Conservation (phyloP, 2,888 invertebrate genomes). For the Drosophila quinaria region DNA sequence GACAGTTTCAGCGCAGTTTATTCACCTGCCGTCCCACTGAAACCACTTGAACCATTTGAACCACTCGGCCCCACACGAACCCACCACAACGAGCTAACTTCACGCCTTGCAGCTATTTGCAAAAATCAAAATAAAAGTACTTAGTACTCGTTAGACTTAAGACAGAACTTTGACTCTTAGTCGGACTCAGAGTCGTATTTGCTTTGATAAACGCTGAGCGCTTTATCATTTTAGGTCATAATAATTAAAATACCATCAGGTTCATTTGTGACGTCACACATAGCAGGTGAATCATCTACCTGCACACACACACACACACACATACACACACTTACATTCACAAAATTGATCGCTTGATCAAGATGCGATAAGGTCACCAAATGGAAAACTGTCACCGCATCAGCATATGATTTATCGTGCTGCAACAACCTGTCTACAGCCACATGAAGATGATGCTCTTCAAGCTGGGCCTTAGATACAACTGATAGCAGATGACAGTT, state of each 20-base stretch:
- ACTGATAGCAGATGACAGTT: constrained; percentile 20
- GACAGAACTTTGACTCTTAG: not conserved
- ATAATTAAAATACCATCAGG: constrained; percentile 84
- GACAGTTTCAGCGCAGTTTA: constrained; percentile 83
- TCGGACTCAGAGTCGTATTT: constrained; percentile 28
- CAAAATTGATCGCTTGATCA: constrained; percentile 51
- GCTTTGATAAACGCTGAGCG: constrained; percentile 58
- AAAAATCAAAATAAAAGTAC: constrained; percentile 42
- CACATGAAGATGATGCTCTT: constrained; percentile 7
- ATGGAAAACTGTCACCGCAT: constrained; percentile 56
- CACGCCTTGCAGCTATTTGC: constrained; percentile 84
- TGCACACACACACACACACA: constrained; percentile 23
- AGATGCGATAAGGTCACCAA: constrained; percentile 45
- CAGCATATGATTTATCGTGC: constrained; percentile 55
- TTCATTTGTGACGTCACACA: constrained; percentile 49
- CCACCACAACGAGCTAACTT: constrained; percentile 65
- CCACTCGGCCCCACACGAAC: constrained; percentile 30
- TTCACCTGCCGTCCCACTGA: constrained; percentile 77
- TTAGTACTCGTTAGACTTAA: not conserved
- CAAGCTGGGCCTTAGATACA: constrained; percentile 35
- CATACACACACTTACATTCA: no score
- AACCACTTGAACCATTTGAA: constrained; percentile 2
- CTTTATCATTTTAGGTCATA: constrained; percentile 43
- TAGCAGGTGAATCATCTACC: constrained; percentile 50
- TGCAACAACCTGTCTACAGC: constrained; percentile 26